phyloP scores from a whole-genome alignment of 2,113 vertebrate genomes.

The Passer montanus region DNA sequence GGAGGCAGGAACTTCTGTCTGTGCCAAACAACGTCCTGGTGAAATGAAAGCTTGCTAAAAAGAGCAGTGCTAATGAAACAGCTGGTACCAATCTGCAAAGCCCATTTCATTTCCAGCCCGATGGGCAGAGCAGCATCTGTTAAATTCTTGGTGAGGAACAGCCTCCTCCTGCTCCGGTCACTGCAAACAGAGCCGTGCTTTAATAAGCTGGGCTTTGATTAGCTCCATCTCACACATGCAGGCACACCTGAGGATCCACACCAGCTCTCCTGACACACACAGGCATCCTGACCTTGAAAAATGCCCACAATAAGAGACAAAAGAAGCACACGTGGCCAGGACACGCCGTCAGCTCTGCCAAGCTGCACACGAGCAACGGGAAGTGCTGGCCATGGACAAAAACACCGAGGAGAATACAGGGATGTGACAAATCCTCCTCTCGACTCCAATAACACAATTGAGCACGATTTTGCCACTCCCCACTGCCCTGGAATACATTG shows the following conservation, averaged over 20 bases:
- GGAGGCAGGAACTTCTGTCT: neutral
- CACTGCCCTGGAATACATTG: neutral
- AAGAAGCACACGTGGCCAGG: neutral
- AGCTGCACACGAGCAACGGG: neutral
- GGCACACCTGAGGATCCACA: neutral
- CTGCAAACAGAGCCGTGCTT: neutral
- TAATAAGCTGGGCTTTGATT: neutral
- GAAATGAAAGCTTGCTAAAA: neutral
- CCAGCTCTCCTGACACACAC: neutral
- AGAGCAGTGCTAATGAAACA: conserved; percentile 30
- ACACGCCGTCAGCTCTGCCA: neutral
- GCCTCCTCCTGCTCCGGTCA: neutral
- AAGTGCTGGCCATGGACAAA: neutral
- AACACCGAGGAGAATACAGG: neutral
- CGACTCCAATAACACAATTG: neutral
- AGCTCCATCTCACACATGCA: neutral
- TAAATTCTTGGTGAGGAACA: neutral
- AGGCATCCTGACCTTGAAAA: neutral
- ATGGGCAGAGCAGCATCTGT: conserved; percentile 31
- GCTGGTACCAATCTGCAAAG: conserved; percentile 37
- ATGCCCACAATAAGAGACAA: conserved; percentile 7
- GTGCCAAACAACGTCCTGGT: neutral
- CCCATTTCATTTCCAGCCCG: conserved; percentile 13
- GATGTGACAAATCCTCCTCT: conserved; percentile 23
- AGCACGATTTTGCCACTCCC: neutral